Conservation (phyloP, 2,888 invertebrate genomes). For the Halocaridina rubra region DNA sequence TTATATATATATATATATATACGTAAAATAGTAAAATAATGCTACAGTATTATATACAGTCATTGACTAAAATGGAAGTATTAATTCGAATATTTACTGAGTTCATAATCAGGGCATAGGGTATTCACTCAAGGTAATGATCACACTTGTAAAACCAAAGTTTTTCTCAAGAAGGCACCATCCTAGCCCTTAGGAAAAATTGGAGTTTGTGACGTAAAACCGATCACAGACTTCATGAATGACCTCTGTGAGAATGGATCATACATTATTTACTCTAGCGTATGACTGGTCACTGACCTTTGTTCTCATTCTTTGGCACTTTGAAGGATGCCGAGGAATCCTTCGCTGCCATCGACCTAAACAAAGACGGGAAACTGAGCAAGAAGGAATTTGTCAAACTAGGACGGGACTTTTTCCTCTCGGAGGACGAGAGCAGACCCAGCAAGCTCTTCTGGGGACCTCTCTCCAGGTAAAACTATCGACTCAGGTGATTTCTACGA, state of each 20-base stretch:
- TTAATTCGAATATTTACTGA: too few species aligned
- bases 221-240: too few species aligned
- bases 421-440: constrained; percentile 80
- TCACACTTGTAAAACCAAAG: too few species aligned
- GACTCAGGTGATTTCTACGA: background rate
- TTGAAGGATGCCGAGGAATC: constrained; percentile 77
- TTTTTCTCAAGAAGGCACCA: too few species aligned
- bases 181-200: too few species aligned
- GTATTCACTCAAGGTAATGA: background rate
- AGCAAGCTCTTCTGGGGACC: constrained; percentile 92
- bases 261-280: background rate
- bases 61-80: too few species aligned
- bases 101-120: background rate
- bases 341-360: constrained; percentile 82
- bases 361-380: constrained; percentile 82
- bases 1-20: too few species aligned
- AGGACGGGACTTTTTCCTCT: constrained; percentile 83
- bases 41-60: too few species aligned
- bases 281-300: background rate
- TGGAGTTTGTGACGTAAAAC: too few species aligned
- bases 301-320: background rate
- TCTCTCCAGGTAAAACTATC: constrained; percentile 70
- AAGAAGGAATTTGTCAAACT: constrained; percentile 83
- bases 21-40: too few species aligned
- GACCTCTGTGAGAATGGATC: background rate